Percentiles rank a stretch among this genome's conserved stretches.
Conservation (phyloP, 1,140 invertebrate species). For the Halictus rubicundus region DNA sequence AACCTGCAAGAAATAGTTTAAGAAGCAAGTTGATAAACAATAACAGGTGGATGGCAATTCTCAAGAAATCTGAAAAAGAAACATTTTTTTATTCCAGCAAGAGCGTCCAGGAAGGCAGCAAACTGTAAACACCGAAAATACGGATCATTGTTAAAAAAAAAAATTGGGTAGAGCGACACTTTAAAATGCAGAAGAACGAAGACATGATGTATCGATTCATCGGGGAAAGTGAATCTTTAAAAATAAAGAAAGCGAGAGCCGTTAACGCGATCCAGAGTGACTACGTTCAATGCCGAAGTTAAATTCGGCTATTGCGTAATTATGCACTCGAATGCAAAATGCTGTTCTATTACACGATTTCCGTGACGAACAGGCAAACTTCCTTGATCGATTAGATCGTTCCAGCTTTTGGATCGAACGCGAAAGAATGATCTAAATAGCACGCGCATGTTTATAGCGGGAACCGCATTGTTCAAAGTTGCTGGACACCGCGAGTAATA, state of each 20-base stretch:
- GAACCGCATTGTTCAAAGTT: not conserved
- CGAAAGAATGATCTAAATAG: constrained; percentile 4
- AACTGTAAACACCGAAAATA: constrained; percentile 1
- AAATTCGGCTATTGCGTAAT: constrained; percentile 7
- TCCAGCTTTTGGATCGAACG: not conserved
- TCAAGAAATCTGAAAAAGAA: not conserved
- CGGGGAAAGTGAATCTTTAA: not conserved
- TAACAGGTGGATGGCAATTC: no score
- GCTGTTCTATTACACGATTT: not conserved
- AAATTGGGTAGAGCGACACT: not conserved
- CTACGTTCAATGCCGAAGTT: not conserved
- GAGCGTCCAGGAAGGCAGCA: not conserved
- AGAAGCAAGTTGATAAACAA: not conserved
- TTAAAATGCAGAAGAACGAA: constrained; percentile 8
- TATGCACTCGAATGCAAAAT: not conserved
- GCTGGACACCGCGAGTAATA: not conserved
- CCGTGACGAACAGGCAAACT: not conserved
- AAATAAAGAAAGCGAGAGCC: no score
- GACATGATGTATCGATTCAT: not conserved
- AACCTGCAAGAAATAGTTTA: constrained; percentile 5
- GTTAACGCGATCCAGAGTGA: no score
- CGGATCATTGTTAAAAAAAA: constrained; percentile 1
- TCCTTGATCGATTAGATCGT: not conserved
- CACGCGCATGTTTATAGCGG: not conserved
- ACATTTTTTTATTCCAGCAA: not conserved